These are phyloP conservation scores for Gisinianus flammeolus DNA, from an alignment of 2,888 invertebrate genomes.

Conservation along the genomic window DNA sequence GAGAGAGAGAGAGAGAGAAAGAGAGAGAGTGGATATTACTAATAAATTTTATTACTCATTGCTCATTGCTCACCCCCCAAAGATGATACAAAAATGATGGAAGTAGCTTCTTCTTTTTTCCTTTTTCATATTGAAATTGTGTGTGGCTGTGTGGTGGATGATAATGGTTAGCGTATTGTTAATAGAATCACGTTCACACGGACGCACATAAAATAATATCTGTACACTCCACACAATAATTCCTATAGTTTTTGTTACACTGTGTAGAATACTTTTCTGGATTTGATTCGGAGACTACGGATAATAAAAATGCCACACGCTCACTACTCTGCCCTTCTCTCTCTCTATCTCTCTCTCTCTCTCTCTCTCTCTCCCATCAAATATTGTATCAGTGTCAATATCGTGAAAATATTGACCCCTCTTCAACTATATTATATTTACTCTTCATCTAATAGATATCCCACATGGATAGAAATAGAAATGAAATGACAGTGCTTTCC, in stretches of 20 bases:
- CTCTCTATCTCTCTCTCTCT: too few species aligned
- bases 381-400: constrained; percentile 38
- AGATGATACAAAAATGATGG: neutral
- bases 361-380: constrained; percentile 18
- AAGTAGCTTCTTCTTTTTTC: neutral
- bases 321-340: neutral
- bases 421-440: constrained; percentile 34
- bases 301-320: constrained; percentile 32
- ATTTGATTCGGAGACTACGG: neutral
- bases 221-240: neutral
- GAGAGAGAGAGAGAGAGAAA: constrained; percentile 4
- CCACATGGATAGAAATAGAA: constrained; percentile 6
- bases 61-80: neutral
- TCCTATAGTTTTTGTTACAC: neutral
- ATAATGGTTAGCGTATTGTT: too few species aligned
- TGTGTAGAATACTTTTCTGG: neutral
- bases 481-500: neutral
- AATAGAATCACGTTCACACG: too few species aligned
- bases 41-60: neutral
- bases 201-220: neutral
- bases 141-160: neutral
- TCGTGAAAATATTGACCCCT: constrained; percentile 36
- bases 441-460: constrained; percentile 35
- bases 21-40: constrained; percentile 1
- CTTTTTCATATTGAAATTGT: neutral